These are phyloP conservation scores for Maccullochella peelii DNA, from an alignment of 2,113 vertebrate genomes.

Conservation along the genomic window DNA sequence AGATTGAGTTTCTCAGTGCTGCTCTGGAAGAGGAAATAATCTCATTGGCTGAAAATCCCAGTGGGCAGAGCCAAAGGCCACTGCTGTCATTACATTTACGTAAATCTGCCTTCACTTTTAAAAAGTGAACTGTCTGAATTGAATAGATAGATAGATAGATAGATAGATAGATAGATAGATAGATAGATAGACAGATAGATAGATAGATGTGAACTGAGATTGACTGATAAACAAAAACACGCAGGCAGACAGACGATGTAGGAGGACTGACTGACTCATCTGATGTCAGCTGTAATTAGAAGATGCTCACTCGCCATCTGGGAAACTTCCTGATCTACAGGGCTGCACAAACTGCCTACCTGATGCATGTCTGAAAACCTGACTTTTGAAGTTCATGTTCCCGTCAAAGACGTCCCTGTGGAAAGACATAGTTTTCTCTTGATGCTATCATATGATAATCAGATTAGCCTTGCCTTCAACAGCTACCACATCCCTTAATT, in stretches of 20 bases:
- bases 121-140: too few species aligned
- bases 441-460: background rate
- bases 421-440: background rate
- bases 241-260: slow-evolving; percentile 32
- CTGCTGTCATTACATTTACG: too few species aligned
- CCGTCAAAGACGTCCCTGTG: background rate
- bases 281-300: slow-evolving; percentile 52
- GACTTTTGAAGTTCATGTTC: background rate
- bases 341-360: slow-evolving; percentile 4
- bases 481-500: background rate
- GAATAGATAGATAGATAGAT: background rate
- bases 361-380: slow-evolving; percentile 12
- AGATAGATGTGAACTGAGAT: background rate
- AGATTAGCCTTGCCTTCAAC: background rate
- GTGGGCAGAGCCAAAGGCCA: too few species aligned
- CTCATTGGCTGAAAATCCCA: background rate
- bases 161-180: slow-evolving; percentile 8
- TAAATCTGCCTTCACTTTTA: background rate
- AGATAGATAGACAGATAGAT: background rate
- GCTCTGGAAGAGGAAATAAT: background rate
- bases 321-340: slow-evolving; percentile 17
- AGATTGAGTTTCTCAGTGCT: too few species aligned
- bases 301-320: slow-evolving; percentile 42
- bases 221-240: slow-evolving; percentile 29
- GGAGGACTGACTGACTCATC: slow-evolving; percentile 60